Conservation (phyloP, 2,888 invertebrate species). For the Meiosimyza platycephala region DNA sequence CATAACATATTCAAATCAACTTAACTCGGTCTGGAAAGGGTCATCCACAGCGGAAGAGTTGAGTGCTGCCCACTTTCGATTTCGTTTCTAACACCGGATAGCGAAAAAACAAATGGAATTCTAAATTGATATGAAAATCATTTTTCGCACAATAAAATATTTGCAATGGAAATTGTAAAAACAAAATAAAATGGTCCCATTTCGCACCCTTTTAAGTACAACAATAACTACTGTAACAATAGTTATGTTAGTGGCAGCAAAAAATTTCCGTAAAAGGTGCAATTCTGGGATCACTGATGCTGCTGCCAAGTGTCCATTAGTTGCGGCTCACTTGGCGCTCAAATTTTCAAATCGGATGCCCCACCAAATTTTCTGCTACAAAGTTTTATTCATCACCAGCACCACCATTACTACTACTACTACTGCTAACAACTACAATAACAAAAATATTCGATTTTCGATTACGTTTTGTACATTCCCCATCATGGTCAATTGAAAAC, state of each 20-base stretch:
- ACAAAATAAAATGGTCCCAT: constrained; percentile 26
- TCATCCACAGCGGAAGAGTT: background rate
- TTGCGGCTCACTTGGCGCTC: constrained; percentile 61
- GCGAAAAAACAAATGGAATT: background rate
- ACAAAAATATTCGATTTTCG: constrained; percentile 10
- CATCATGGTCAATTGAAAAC: constrained; percentile 15
- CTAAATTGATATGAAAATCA: constrained; percentile 40
- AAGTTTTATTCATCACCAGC: background rate
- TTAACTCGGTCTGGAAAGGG: background rate
- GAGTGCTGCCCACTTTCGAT: constrained; percentile 29
- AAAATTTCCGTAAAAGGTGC: constrained; percentile 1
- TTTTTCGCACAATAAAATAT: constrained; percentile 36
- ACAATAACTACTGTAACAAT: constrained; percentile 1
- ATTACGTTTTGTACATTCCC: background rate
- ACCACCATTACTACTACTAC: no score
- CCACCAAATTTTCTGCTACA: no score
- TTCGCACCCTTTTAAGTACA: constrained; percentile 32
- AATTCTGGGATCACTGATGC: constrained; percentile 17
- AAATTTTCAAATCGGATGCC: background rate
- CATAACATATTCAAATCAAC: constrained; percentile 36
- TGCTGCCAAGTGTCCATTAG: constrained; percentile 54
- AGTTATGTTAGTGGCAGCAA: constrained; percentile 5
- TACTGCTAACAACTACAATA: background rate
- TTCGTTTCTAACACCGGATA: constrained; percentile 25
- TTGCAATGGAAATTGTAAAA: constrained; percentile 48